Percentiles rank a stretch among this genome's conserved stretches.
These are phyloP conservation scores for Pteronura brasiliensis DNA, from an alignment of 2,113 vertebrate genomes.

Conservation along the genomic window DNA sequence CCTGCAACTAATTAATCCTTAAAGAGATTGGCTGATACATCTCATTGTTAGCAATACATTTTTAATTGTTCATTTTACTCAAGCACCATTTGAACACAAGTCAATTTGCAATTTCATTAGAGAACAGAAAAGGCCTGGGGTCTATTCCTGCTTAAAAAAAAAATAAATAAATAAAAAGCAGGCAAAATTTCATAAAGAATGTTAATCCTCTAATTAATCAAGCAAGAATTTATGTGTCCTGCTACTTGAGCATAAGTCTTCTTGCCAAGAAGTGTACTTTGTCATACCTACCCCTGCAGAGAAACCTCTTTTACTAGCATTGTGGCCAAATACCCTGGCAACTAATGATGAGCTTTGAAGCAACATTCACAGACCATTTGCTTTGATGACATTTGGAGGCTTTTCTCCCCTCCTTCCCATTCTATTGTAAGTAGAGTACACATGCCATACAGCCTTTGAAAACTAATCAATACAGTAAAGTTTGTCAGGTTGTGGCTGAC, in stretches of 20 bases:
- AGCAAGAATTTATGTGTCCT: conserved; percentile 83
- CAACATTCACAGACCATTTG: conserved; percentile 97
- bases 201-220: conserved; percentile 88
- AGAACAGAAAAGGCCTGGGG: conserved; percentile 84
- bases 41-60: conserved; percentile 85
- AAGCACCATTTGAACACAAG: conserved; percentile 87
- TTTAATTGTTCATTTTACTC: conserved; percentile 89
- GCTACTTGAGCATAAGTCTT: conserved; percentile 80
- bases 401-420: conserved; percentile 70
- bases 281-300: conserved; percentile 90
- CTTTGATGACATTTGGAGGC: conserved; percentile 91
- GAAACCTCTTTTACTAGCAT: conserved; percentile 91
- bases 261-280: conserved; percentile 84
- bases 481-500: conserved; percentile 84
- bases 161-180: conserved; percentile 76
- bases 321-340: conserved; percentile 93
- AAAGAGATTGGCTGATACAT: conserved; percentile 82
- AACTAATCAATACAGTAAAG: conserved; percentile 83
- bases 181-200: conserved; percentile 83
- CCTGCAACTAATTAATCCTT: conserved; percentile 83
- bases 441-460: conserved; percentile 79
- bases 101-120: conserved; percentile 89
- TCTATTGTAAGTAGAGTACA: conserved; percentile 81
- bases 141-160: conserved; percentile 72
- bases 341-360: conserved; percentile 94